A percentile compares a stretch with the other conserved stretches of the same genome.
These are phyloP conservation scores for Xestia c-nigrum DNA, from an alignment of 2,888 invertebrate species.

Conservation along the genomic window DNA sequence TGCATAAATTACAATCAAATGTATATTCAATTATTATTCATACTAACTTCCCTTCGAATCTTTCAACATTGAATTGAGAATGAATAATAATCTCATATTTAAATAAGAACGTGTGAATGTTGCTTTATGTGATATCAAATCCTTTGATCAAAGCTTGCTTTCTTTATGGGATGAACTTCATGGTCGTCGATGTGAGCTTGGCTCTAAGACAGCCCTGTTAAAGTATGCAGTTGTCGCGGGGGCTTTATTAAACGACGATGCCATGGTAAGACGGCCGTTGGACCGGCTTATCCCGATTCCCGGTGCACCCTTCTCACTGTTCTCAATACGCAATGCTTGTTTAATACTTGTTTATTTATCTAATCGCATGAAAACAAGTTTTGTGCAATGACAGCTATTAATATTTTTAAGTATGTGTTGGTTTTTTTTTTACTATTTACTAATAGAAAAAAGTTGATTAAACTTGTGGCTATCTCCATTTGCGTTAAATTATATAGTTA, in stretches of 20 bases:
- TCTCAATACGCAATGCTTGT: conserved; percentile 83
- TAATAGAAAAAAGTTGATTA: conserved; percentile 19
- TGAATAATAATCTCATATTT: conserved; percentile 37
- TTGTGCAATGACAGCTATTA: conserved; percentile 55
- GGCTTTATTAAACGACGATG: conserved; percentile 87
- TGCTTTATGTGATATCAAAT: conserved; percentile 35
- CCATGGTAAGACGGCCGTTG: conserved; percentile 87
- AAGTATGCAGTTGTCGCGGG: conserved; percentile 85
- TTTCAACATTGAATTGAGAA: conserved; percentile 35
- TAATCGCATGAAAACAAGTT: conserved; percentile 58
- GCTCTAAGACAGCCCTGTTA: conserved; percentile 78
- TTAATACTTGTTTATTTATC: conserved; percentile 72
- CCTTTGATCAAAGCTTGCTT: conserved; percentile 33
- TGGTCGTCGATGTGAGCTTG: conserved; percentile 35
- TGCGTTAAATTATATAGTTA: background rate
- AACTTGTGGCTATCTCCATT: conserved; percentile 4
- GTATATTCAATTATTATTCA: conserved; percentile 44
- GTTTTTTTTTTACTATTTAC: conserved; percentile 26
- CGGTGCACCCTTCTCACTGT: conserved; percentile 83
- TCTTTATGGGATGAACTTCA: conserved; percentile 35
- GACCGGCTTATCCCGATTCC: conserved; percentile 89
- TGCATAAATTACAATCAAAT: conserved; percentile 49
- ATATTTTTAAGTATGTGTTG: conserved; percentile 29
- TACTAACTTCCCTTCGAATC: conserved; percentile 32
- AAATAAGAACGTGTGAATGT: conserved; percentile 58